These are phyloP conservation scores for Ardeotis arabs DNA, from an alignment of 2,113 vertebrate genomes.

Conservation along the genomic window DNA sequence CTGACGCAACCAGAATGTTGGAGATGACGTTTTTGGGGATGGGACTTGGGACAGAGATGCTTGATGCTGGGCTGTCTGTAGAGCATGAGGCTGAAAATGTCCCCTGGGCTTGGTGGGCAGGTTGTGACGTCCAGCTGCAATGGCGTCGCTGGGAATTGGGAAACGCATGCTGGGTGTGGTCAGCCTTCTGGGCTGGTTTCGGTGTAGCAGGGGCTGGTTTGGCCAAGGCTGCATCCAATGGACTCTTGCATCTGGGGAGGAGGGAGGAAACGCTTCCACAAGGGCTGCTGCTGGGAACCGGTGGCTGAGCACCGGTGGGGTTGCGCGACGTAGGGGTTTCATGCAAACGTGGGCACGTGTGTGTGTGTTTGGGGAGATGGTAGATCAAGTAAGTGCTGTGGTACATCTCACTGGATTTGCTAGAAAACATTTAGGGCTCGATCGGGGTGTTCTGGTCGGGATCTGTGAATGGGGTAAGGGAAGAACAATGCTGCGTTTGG, in stretches of 20 bases:
- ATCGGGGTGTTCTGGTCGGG: conserved; percentile 1
- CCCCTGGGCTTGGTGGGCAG: no score
- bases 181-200: neutral
- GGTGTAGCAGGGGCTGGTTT: neutral
- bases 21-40: neutral
- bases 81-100: fast-evolving
- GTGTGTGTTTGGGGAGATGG: neutral
- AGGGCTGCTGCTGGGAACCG: neutral
- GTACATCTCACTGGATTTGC: neutral
- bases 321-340: fast-evolving
- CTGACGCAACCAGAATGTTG: neutral
- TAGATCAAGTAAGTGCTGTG: neutral
- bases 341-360: fast-evolving
- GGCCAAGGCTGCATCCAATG: neutral
- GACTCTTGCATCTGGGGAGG: fast-evolving
- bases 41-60: neutral
- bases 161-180: fast-evolving
- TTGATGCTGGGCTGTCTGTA: neutral
- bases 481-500: conserved; percentile 53
- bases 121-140: neutral
- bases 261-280: neutral
- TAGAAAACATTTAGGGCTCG: neutral
- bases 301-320: fast-evolving
- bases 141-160: fast-evolving
- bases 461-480: conserved; percentile 43